Conservation (phyloP, 2,797 vertebrate genomes). For the Kryptolebias ocellatus region DNA sequence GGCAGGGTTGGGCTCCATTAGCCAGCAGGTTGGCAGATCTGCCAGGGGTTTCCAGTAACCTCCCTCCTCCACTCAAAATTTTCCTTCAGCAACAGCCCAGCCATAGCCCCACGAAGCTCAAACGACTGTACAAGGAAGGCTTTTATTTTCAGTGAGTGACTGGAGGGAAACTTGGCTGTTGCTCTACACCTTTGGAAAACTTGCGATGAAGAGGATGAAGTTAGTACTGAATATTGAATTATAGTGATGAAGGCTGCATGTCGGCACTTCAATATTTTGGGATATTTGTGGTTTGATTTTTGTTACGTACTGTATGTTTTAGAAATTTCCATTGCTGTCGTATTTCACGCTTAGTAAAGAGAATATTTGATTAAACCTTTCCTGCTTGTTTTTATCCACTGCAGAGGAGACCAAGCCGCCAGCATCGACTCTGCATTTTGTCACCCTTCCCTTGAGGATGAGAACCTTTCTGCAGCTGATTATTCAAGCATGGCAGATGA, state of each 20-base stretch:
- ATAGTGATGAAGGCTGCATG: constrained; percentile 59
- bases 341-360: constrained; percentile 38
- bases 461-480: constrained; percentile 63
- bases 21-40: constrained; percentile 64
- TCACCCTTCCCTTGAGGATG: constrained; percentile 55
- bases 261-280: constrained; percentile 60
- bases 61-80: constrained; percentile 75
- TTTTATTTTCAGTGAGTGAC: constrained; percentile 76
- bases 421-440: constrained; percentile 53
- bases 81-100: constrained; percentile 70
- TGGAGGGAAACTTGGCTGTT: constrained; percentile 76
- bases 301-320: constrained; percentile 55
- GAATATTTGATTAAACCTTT: constrained; percentile 54
- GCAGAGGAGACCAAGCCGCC: constrained; percentile 61
- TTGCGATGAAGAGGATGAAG: constrained; percentile 51
- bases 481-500: constrained; percentile 66
- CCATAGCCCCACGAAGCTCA: constrained; percentile 70
- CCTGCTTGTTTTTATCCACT: constrained; percentile 49
- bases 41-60: constrained; percentile 79
- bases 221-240: constrained; percentile 66
- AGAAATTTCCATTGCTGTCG: constrained; percentile 57
- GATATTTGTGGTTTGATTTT: constrained; percentile 56
- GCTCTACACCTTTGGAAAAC: constrained; percentile 60
- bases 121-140: constrained; percentile 67
- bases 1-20: constrained; percentile 45